phyloP scores from a whole-genome alignment of 2,113 vertebrate species.

The Trogon melanurus region DNA sequence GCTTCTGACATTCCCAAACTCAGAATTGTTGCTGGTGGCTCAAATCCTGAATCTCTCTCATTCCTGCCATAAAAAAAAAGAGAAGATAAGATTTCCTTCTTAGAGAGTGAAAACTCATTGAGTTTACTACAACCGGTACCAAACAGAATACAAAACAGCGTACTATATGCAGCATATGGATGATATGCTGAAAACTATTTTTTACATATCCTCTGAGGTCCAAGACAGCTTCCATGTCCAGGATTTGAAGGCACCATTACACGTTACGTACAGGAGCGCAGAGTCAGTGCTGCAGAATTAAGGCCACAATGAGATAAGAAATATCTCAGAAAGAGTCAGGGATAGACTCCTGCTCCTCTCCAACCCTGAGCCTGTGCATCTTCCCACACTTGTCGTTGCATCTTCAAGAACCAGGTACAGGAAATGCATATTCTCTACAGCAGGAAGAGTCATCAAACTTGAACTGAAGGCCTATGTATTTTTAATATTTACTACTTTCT shows the following conservation, averaged over 20 bases:
- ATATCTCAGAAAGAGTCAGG: conserved; percentile 32
- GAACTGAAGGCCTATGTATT: neutral
- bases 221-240: conserved; percentile 18
- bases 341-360: neutral
- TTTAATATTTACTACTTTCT: neutral
- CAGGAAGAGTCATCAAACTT: neutral
- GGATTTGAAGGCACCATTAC: conserved; percentile 41
- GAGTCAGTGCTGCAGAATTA: conserved; percentile 24
- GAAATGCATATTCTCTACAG: neutral
- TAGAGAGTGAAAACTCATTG: neutral
- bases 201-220: neutral
- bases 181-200: neutral
- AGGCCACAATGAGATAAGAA: conserved; percentile 24
- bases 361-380: neutral
- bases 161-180: neutral
- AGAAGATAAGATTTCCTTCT: neutral
- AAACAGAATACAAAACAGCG: neutral
- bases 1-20: neutral
- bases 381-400: neutral
- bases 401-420: neutral
- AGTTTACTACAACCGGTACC: neutral
- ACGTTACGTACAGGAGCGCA: neutral
- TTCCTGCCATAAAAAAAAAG: neutral
- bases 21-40: neutral
- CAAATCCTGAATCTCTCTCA: neutral